Evolutionary conservation across 2,888 invertebrate species (phyloP).

Genomic region (Dicycla oo): DNA sequence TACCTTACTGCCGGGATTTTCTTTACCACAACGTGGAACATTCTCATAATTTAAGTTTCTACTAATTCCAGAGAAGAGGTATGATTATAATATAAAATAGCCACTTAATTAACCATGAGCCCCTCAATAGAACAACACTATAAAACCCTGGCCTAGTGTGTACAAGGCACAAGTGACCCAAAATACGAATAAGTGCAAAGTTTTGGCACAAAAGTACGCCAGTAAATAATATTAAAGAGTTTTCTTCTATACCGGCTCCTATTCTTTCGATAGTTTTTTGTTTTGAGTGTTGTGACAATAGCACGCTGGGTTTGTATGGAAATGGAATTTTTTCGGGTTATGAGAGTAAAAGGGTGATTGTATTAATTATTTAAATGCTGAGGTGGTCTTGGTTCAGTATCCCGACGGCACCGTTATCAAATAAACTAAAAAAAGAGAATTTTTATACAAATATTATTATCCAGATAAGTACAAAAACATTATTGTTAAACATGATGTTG

Average conservation of each 20-base stretch:
- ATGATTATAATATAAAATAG: neutral
- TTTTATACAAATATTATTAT: too few species aligned
- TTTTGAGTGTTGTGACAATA: constrained; percentile 52
- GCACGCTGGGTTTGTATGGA: constrained; percentile 20
- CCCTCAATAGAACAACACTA: neutral
- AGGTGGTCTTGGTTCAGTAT: too few species aligned
- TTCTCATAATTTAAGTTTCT: neutral
- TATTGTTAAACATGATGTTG: too few species aligned
- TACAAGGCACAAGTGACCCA: constrained; percentile 62
- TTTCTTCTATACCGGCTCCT: constrained; percentile 44
- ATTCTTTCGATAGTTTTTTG: constrained; percentile 55
- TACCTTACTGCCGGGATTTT: neutral
- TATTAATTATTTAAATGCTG: too few species aligned
- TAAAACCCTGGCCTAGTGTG: constrained; percentile 45
- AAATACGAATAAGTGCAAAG: constrained; percentile 75
- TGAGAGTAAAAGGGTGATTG: neutral
- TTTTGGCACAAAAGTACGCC: constrained; percentile 64
- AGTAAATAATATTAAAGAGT: constrained; percentile 69
- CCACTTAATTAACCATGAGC: neutral
- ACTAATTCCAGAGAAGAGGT: neutral
- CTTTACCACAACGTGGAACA: neutral
- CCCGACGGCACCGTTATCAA: too few species aligned
- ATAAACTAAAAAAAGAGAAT: too few species aligned
- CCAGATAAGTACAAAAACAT: too few species aligned
- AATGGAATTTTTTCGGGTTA: constrained; percentile 31